Percentiles rank a stretch among this genome's conserved stretches.
These are phyloP conservation scores for Emys orbicularis DNA, from an alignment of 2,797 vertebrate genomes.

Conservation along the genomic window DNA sequence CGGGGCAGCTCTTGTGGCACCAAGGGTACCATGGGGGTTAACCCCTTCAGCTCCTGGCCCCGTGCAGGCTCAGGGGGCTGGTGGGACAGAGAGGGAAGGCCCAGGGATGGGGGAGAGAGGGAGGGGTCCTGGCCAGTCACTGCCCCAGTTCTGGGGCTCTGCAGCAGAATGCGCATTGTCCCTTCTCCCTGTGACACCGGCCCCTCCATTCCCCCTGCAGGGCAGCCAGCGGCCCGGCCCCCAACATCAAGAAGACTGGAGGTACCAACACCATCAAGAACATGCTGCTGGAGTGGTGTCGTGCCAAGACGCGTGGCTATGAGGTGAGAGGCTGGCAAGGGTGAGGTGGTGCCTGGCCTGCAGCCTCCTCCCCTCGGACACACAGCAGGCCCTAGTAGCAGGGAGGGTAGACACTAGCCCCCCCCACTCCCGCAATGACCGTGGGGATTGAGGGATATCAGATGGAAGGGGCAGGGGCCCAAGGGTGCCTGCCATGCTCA, in stretches of 20 bases:
- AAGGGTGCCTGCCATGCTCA: background rate
- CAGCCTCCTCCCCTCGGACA: background rate
- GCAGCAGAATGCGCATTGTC: too few species aligned
- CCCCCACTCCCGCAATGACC: background rate
- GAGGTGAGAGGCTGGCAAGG: conserved; percentile 62
- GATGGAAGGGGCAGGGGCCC: too few species aligned
- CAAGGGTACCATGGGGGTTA: background rate
- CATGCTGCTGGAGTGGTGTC: conserved; percentile 85
- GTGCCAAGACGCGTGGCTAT: conserved; percentile 79
- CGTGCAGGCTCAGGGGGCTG: background rate
- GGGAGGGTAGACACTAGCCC: background rate
- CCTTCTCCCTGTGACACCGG: background rate
- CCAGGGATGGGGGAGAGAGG: background rate
- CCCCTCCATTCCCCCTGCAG: conserved; percentile 24
- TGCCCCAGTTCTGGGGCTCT: background rate
- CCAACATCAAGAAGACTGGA: conserved; percentile 68
- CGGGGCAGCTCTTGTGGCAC: too few species aligned
- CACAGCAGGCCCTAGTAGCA: background rate
- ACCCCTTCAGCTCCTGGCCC: background rate
- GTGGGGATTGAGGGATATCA: background rate
- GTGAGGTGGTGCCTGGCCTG: background rate
- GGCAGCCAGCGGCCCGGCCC: conserved; percentile 74
- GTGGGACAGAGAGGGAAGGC: background rate
- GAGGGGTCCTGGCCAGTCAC: background rate
- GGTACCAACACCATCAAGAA: conserved; percentile 72